Conservation (phyloP, 1,140 invertebrate genomes). For the Phymastichus coffea region DNA sequence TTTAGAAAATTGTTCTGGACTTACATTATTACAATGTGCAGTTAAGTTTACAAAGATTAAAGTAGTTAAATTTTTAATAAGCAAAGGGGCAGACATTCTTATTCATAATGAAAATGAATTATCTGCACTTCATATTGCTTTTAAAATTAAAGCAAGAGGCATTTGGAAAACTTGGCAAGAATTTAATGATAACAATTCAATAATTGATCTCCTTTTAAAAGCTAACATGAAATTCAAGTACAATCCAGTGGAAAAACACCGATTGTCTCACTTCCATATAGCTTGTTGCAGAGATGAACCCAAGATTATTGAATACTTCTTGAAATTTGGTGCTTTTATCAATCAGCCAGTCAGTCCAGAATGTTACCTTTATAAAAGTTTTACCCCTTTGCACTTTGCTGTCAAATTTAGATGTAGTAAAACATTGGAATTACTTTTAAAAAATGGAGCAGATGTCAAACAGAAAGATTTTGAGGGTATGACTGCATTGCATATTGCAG, state of each 20-base stretch:
- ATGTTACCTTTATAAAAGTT: not conserved
- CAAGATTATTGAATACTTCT: not conserved
- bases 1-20: too few relatives aligned
- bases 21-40: too few relatives aligned
- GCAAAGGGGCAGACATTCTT: too few relatives aligned
- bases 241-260: not conserved
- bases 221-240: not conserved
- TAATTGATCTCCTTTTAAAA: not conserved
- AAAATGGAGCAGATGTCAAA: not conserved
- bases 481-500: not conserved
- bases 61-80: too few relatives aligned
- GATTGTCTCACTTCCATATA: not conserved
- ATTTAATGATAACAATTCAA: not conserved
- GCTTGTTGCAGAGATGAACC: not conserved
- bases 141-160: not conserved
- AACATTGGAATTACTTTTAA: not conserved
- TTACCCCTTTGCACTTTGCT: conserved; percentile 10
- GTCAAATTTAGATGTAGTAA: not conserved
- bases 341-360: not conserved
- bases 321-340: not conserved
- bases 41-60: too few relatives aligned
- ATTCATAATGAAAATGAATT: too few relatives aligned
- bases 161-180: not conserved
- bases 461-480: not conserved
- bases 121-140: not conserved